Evolutionary conservation across 2,113 vertebrate species (phyloP).

Genomic region (Heterotilapia buettikoferi): DNA sequence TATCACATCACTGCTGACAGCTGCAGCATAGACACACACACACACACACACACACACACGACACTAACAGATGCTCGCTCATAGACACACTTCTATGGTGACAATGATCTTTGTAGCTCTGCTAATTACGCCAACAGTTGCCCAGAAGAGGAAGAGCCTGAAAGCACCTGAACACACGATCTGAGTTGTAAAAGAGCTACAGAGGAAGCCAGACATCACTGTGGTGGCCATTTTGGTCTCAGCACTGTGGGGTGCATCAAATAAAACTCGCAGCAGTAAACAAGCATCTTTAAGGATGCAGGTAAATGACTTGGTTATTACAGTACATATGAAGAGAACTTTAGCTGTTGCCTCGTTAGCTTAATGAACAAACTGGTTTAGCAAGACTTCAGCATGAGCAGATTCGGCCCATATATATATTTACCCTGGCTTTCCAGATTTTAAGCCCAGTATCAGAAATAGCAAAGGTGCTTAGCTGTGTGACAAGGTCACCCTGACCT

Average conservation of each 20-base stretch:
- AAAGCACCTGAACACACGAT: neutral
- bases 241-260: neutral
- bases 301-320: neutral
- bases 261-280: neutral
- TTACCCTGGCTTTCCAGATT: neutral
- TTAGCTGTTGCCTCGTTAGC: neutral
- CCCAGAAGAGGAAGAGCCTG: neutral
- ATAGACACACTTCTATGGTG: neutral
- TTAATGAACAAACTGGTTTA: neutral
- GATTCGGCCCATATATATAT: neutral
- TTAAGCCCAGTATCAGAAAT: neutral
- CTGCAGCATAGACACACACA: conserved; percentile 10
- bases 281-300: neutral
- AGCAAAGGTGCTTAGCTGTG: neutral
- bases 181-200: neutral
- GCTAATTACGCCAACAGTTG: neutral
- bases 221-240: neutral
- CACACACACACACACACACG: neutral
- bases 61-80: neutral
- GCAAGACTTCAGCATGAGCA: neutral
- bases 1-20: conserved; percentile 35
- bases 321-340: neutral
- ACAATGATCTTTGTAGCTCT: neutral
- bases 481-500: neutral
- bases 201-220: neutral